Conservation (phyloP, 2,888 invertebrate genomes). For the Scaptomyza caliginosa region DNA sequence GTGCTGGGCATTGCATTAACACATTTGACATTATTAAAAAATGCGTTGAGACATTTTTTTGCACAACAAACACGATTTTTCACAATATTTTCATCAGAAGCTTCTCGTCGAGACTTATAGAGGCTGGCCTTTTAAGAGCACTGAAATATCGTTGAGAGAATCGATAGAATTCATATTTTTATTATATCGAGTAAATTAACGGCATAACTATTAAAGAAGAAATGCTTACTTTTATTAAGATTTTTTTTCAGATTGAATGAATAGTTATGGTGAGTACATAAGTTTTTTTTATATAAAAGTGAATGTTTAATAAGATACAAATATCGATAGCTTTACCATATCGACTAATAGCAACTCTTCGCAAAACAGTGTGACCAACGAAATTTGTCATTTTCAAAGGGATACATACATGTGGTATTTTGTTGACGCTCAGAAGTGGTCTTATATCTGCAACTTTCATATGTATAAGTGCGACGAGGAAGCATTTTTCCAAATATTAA, state of each 20-base stretch:
- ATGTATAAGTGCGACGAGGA: conserved; percentile 64
- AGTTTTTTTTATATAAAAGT: no score
- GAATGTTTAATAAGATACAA: no score
- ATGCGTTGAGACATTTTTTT: conserved; percentile 34
- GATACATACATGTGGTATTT: conserved; percentile 28
- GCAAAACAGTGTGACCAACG: conserved; percentile 13
- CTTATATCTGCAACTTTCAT: conserved; percentile 45
- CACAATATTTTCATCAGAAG: conserved; percentile 58
- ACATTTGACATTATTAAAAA: conserved; percentile 47
- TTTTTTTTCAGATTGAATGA: no score
- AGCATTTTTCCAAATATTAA: conserved; percentile 64
- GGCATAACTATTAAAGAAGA: neutral
- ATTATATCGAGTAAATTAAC: neutral
- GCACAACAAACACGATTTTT: conserved; percentile 49
- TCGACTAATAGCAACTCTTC: neutral
- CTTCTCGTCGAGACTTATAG: conserved; percentile 44
- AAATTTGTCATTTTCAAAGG: neutral
- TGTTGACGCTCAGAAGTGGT: conserved; percentile 22
- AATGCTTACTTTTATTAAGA: neutral
- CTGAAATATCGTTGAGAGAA: conserved; percentile 13
- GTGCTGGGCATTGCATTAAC: conserved; percentile 21
- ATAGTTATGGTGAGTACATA: no score
- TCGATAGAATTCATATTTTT: conserved; percentile 15
- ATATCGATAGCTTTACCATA: neutral
- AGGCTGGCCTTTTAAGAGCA: conserved; percentile 34